Evolutionary conservation across 2,888 invertebrate species (phyloP).

Genomic region (Epirrhoe alternata): DNA sequence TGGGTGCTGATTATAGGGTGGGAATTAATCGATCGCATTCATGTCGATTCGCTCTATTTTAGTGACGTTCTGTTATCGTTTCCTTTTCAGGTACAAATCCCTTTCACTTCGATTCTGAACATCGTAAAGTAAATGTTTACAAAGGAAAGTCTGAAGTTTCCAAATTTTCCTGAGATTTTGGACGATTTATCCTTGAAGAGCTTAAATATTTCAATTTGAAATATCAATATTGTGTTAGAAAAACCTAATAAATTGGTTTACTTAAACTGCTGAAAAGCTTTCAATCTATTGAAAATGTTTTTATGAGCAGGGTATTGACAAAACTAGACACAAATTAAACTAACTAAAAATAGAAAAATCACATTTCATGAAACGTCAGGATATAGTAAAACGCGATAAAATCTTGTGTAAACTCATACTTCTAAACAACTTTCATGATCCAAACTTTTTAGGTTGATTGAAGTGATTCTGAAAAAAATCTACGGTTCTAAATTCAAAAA

Average conservation of each 20-base stretch:
- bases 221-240: neutral
- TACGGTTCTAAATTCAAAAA: conserved; percentile 12
- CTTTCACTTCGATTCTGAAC: neutral
- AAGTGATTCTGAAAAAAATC: neutral
- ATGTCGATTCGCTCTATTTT: neutral
- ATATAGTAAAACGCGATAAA: no score
- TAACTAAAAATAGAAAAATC: no score
- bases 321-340: no score
- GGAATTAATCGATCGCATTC: neutral
- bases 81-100: neutral
- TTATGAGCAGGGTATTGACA: no score
- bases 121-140: neutral
- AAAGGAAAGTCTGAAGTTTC: neutral
- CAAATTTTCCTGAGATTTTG: neutral
- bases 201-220: no score
- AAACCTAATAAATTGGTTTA: neutral
- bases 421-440: neutral
- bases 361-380: no score
- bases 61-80: neutral
- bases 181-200: neutral
- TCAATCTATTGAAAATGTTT: no score
- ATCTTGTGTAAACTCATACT: no score
- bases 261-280: no score
- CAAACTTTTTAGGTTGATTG: no score
- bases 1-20: neutral